Evolutionary conservation across 2,888 invertebrate species (phyloP), one percentile per base, ranked within the genome.

Genomic region (Pyrocoelia pectoralis): DNA sequence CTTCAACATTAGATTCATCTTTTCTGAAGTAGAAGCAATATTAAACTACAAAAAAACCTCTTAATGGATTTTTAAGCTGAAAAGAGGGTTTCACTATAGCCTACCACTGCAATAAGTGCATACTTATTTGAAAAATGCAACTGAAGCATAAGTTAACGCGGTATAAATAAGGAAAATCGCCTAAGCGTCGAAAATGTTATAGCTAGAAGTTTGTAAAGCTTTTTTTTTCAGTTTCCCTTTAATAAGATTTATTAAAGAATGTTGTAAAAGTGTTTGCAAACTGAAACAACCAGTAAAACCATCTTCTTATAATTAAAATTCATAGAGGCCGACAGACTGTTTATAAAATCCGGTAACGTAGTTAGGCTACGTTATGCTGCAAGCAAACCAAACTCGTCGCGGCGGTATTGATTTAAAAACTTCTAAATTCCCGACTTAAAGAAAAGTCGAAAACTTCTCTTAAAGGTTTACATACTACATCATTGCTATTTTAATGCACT

Each of bases 331-430:
- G 70, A 63, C 71, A 53, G 62, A 68, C 70, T 72, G 72, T 73
- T 72, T 72, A 73, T 70, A 72, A 72, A 72, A 70, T 63, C 70
- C 65, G 66, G 60, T 59, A 65, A 63, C 69, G 70, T 72, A 63
- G 65, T n/a, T 69, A 67, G 59, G 68, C 56, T 59, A 56, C 53
- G 61, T 55, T 58, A 65, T 67, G 59, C 59, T 49, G 54, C 51
- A 61, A 64, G 50, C 40, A 54, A 65, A 66, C 61, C 62, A 64
- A 46, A 66, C 64, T 62, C 59, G 60, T 53, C 63, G 65, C 60
- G n/a, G n/a, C n/a, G 60, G 72, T 74, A 75, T 75, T 73, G 74
- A 75, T 72, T 74, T 70, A 68, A 70, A 74, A 75, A 75, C 70
- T 75, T 75, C 70, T 67, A 73, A 74, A 75, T 73, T 73, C 73